phyloP scores from a whole-genome alignment of 2,888 invertebrate genomes.

The Phaonia tiefii region DNA sequence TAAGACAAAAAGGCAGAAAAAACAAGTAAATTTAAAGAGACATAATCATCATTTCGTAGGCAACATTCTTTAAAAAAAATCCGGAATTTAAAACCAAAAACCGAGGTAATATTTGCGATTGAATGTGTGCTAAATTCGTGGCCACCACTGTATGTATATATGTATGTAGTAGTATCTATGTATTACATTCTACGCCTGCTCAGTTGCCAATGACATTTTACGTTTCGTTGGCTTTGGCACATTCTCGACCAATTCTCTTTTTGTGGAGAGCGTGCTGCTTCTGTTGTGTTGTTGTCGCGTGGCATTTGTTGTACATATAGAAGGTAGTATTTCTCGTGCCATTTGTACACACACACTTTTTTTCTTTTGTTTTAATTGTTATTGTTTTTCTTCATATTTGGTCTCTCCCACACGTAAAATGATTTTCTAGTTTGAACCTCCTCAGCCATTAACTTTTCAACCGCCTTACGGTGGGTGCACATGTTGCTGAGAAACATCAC shows the following conservation, averaged over 20 bases:
- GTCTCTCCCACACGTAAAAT: conserved; percentile 22
- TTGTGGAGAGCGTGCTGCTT: conserved; percentile 6
- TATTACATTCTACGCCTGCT: conserved; percentile 40
- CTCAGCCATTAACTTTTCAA: background rate
- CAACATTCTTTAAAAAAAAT: too few species aligned
- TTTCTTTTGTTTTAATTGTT: background rate
- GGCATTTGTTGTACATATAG: conserved; percentile 30
- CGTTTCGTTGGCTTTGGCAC: background rate
- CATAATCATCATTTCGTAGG: too few species aligned
- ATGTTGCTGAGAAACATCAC: conserved; percentile 32
- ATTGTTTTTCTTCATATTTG: background rate
- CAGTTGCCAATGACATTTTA: conserved; percentile 2
- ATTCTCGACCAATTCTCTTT: background rate
- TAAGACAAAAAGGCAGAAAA: too few species aligned
- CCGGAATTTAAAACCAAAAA: too few species aligned
- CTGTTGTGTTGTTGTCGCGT: conserved; percentile 54
- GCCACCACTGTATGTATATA: background rate
- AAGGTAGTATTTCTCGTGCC: background rate
- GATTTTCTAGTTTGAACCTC: conserved; percentile 27
- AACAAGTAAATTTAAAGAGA: too few species aligned
- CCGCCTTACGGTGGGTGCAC: conserved; percentile 1
- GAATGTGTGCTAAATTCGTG: too few species aligned
- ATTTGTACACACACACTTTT: conserved; percentile 11
- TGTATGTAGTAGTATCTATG: background rate
- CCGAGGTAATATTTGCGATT: too few species aligned